phyloP scores from a whole-genome alignment of 2,888 invertebrate species.

The Erebia palarica region DNA sequence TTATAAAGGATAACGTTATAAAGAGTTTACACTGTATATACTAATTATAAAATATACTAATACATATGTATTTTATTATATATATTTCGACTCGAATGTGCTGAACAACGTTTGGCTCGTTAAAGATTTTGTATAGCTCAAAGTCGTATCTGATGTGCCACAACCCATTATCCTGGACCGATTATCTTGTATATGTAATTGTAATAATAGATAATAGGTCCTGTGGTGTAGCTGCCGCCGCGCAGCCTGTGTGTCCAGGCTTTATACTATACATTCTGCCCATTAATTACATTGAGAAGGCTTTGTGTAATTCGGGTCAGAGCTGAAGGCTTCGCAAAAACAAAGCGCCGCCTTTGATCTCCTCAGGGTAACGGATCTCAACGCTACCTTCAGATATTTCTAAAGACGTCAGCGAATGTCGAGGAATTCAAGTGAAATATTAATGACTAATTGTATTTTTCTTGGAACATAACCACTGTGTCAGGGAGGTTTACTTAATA shows the following conservation, averaged over 20 bases:
- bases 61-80: too few species aligned
- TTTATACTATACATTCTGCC: conserved; percentile 11
- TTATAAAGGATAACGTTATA: too few species aligned
- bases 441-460: not conserved
- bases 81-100: too few species aligned
- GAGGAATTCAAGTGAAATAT: not conserved
- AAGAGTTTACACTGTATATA: too few species aligned
- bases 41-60: too few species aligned
- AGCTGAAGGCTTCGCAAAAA: conserved; percentile 8
- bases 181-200: too few species aligned
- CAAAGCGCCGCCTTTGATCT: conserved; percentile 10
- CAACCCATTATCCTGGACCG: too few species aligned
- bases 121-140: too few species aligned
- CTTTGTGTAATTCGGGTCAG: conserved; percentile 20
- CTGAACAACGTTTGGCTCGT: too few species aligned
- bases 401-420: not conserved
- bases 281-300: conserved; percentile 23
- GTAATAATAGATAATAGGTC: too few species aligned
- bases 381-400: not conserved
- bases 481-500: too few species aligned
- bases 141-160: too few species aligned
- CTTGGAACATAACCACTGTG: not conserved
- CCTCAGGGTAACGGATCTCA: not conserved
- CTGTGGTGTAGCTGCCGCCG: not conserved
- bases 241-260: not conserved